Conservation (phyloP, 2,797 vertebrate genomes). For the Numenius phaeopus region DNA sequence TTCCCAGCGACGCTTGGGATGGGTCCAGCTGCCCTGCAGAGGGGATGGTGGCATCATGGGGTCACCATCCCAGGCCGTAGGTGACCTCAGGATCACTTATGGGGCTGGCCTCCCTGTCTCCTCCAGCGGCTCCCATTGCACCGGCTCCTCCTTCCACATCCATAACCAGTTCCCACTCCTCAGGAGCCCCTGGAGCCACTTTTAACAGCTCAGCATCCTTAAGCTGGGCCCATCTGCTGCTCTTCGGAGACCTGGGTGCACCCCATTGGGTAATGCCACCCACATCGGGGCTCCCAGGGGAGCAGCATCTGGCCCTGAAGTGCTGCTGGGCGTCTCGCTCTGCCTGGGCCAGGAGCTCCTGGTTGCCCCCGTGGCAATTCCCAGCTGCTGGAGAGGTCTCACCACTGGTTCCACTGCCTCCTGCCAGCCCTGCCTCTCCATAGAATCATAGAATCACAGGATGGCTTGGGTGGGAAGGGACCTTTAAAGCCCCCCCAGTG, state of each 20-base stretch:
- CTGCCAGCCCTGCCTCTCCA: neutral
- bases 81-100: neutral
- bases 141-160: neutral
- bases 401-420: neutral
- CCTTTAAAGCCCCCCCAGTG: fast-evolving
- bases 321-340: neutral
- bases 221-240: neutral
- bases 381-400: neutral
- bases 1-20: neutral
- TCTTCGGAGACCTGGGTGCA: neutral
- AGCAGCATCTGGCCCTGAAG: neutral
- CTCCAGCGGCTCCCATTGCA: neutral
- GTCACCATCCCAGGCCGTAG: neutral
- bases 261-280: neutral
- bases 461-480: neutral
- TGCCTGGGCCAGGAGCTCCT: neutral
- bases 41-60: neutral
- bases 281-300: fast-evolving
- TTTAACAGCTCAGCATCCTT: neutral
- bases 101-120: neutral
- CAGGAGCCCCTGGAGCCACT: neutral
- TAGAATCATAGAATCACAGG: neutral
- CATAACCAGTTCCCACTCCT: neutral
- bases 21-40: neutral
- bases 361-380: too few species aligned